Evolutionary conservation across 2,888 invertebrate genomes (phyloP).

Genomic region (Hermodice carunculata): DNA sequence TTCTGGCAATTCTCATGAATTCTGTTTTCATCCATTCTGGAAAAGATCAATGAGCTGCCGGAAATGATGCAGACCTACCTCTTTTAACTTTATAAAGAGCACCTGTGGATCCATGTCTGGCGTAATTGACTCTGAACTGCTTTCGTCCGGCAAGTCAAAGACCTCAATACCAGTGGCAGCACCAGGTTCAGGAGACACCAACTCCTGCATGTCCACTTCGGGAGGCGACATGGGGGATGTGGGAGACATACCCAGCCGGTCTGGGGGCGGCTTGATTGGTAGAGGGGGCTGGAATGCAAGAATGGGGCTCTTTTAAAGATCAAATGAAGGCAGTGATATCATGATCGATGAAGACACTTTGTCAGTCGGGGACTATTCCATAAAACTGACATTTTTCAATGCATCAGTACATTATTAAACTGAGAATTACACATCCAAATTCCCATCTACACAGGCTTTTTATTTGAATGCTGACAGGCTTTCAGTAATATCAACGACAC

Average conservation of each 20-base stretch:
- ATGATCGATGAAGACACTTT: no score
- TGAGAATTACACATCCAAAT: no score
- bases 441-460: no score
- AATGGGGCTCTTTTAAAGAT: not conserved
- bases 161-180: constrained; percentile 13
- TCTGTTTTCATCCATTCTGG: not conserved
- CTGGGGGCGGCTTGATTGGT: constrained; percentile 15
- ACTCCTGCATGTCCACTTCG: constrained; percentile 42
- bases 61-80: constrained; percentile 51
- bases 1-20: not conserved
- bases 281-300: no score
- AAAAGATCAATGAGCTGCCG: not conserved
- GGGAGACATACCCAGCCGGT: not conserved
- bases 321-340: not conserved
- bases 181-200: not conserved
- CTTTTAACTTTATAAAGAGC: constrained; percentile 68
- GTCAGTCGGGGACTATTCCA: no score
- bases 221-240: constrained; percentile 6
- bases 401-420: no score
- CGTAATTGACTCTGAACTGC: constrained; percentile 66
- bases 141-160: constrained; percentile 47
- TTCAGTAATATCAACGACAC: no score
- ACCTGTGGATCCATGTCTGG: constrained; percentile 69
- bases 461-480: no score
- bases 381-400: no score